A percentile compares a stretch with the other conserved stretches of the same genome.
These are phyloP conservation scores for Drosophila ogumai DNA, from an alignment of 1,140 invertebrate genomes.

Conservation along the genomic window DNA sequence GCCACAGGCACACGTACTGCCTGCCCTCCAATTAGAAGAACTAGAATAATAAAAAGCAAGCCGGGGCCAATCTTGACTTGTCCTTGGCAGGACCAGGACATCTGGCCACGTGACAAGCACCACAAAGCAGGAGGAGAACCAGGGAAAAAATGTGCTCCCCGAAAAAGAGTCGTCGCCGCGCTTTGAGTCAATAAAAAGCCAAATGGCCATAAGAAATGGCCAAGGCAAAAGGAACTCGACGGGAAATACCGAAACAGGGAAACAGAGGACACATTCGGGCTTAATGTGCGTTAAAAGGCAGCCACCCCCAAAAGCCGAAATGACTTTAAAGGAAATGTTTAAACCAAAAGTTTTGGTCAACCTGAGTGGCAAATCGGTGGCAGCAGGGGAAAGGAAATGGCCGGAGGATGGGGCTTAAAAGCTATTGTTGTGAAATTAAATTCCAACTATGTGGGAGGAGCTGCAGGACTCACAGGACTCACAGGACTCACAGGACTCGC, in stretches of 20 bases:
- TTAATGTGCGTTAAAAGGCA: conserved; percentile 64
- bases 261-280: conserved; percentile 51
- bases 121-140: conserved; percentile 9
- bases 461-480: conserved; percentile 25
- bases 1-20: conserved; percentile 38
- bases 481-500: conserved; percentile 9
- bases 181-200: conserved; percentile 59
- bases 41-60: conserved; percentile 38
- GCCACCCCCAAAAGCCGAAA: conserved; percentile 8
- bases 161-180: conserved; percentile 31
- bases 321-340: conserved; percentile 64
- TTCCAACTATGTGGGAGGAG: conserved; percentile 53
- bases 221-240: conserved; percentile 34
- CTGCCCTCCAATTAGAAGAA: conserved; percentile 40
- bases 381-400: neutral
- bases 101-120: conserved; percentile 50
- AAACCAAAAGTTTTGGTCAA: conserved; percentile 62
- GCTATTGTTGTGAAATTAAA: conserved; percentile 66
- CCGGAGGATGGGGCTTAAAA: conserved; percentile 19
- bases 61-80: conserved; percentile 13
- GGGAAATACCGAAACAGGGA: conserved; percentile 21
- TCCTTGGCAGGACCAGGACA: conserved; percentile 22
- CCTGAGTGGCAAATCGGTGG: conserved; percentile 14
- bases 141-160: conserved; percentile 16
- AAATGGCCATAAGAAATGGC: conserved; percentile 64